Evolutionary conservation across 92 coral and sea anemone genomes (phyloP), one percentile per base, ranked within the genome.

Genomic region (Pocillopora meandrina): DNA sequence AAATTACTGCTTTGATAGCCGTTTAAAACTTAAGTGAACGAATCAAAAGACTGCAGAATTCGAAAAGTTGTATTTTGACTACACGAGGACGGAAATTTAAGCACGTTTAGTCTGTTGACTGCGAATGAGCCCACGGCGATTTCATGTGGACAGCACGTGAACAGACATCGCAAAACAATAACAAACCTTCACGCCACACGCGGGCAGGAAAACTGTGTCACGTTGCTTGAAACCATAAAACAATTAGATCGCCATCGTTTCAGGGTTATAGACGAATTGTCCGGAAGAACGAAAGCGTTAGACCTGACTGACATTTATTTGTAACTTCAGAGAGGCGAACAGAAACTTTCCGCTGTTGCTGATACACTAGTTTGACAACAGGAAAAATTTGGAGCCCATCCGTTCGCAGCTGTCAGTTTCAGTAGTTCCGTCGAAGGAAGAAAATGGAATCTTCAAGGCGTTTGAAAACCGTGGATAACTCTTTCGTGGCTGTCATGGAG

Each of bases 401-500:
- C 34, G 16, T 34, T 16, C 64, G 55, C 79, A 83, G 66, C 80
- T 83, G 80, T 74, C 65, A 55, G 17, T 17, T 8, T 16, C 16
- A 21, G 35, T 36, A n/a, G 20, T 33, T 58, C 58, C 18, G 79
- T 58, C 23, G 10, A 59, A 35, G 73, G 74, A 69, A 47, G 71
- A 17, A 55, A 76, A 88, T 91, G 95, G 90, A 85, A 33, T 79
- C 74, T 7, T 81, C 86, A 56, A 72, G 95, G 88, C 86, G 90
- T 76, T 85, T 92, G 26, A 87, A 87, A 75, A 82, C 76, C 77
- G 86, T 85, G 23, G 92, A 92, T 74, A 83, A 89, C 17, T 94
- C 98, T 13, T 91, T 94, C 63, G 84, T 94, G 59, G 93, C 93
- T 57, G 95, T 94, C 10, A 85, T 94, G 82, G 97, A 94, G 69